A percentile compares a stretch with the other conserved stretches of the same genome.
Conservation (phyloP, 2,113 vertebrate genomes). For the Poecilia latipinna region DNA sequence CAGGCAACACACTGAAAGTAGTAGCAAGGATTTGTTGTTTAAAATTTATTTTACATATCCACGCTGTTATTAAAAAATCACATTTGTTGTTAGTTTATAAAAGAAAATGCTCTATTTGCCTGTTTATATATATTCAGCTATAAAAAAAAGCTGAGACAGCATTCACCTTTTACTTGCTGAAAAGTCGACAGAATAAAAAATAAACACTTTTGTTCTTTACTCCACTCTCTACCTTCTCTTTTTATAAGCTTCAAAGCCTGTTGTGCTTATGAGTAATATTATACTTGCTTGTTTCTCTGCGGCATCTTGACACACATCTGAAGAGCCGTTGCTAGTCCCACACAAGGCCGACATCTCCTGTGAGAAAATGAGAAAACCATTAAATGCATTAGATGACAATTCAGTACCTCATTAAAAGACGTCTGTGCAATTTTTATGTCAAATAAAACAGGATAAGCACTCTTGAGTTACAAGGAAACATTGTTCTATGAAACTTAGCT, state of each 20-base stretch:
- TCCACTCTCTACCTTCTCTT: background rate
- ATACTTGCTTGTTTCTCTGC: slow-evolving; percentile 49
- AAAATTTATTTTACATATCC: too few relatives aligned
- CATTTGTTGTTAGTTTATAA: too few relatives aligned
- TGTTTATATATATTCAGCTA: too few relatives aligned
- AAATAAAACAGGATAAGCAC: background rate
- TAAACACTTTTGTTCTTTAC: too few relatives aligned
- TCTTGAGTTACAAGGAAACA: slow-evolving; percentile 9
- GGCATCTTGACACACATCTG: slow-evolving; percentile 33
- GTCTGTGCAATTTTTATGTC: slow-evolving; percentile 12
- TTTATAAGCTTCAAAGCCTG: background rate
- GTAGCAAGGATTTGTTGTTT: too few relatives aligned
- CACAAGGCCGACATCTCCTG: slow-evolving; percentile 70
- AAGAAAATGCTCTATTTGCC: too few relatives aligned
- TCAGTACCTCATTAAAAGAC: slow-evolving; percentile 5
- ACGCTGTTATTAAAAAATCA: too few relatives aligned
- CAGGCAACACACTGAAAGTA: too few relatives aligned
- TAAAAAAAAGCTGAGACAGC: too few relatives aligned
- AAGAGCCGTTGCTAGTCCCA: slow-evolving; percentile 45
- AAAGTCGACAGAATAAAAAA: too few relatives aligned
- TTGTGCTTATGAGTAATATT: background rate
- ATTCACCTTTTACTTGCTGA: too few relatives aligned
- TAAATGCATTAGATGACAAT: slow-evolving; percentile 1
- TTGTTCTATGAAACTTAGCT: background rate
- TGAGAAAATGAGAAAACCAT: background rate